A percentile compares a stretch with the other conserved stretches of the same genome.
Conservation (phyloP, 2,888 invertebrate species). For the Sialis fuliginosa region DNA sequence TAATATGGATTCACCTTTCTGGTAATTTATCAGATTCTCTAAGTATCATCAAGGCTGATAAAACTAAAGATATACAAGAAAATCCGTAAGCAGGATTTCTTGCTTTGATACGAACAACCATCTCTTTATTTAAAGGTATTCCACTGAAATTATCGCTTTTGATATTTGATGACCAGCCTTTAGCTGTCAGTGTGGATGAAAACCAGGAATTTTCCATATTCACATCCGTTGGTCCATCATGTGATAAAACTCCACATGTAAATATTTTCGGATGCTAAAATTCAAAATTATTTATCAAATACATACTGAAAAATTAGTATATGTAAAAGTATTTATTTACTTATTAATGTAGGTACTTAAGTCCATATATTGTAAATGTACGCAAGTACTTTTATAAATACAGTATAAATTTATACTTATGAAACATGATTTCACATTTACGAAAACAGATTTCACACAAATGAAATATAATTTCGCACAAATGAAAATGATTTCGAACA, state of each 20-base stretch:
- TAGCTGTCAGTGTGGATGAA: conserved; percentile 49
- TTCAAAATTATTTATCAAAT: conserved; percentile 2
- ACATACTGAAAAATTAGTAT: neutral
- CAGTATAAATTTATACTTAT: too few relatives aligned
- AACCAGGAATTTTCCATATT: conserved; percentile 43
- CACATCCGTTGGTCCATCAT: conserved; percentile 43
- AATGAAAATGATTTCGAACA: too few relatives aligned
- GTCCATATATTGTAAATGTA: too few relatives aligned
- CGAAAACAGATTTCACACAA: too few relatives aligned
- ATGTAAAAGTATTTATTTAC: neutral
- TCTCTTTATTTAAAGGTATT: conserved; percentile 40
- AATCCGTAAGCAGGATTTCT: conserved; percentile 71
- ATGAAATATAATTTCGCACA: too few relatives aligned
- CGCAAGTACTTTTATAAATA: too few relatives aligned
- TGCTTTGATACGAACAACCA: conserved; percentile 47
- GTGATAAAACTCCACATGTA: conserved; percentile 48
- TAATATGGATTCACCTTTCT: conserved; percentile 30
- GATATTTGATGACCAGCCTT: conserved; percentile 55
- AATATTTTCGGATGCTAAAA: conserved; percentile 30
- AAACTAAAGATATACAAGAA: conserved; percentile 54
- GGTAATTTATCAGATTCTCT: conserved; percentile 63
- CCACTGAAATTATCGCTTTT: conserved; percentile 33
- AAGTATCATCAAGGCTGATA: conserved; percentile 57
- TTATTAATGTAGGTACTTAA: too few relatives aligned
- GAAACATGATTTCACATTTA: too few relatives aligned